phyloP scores from a whole-genome alignment of 2,888 invertebrate genomes.

The Pyrrhia umbra region DNA sequence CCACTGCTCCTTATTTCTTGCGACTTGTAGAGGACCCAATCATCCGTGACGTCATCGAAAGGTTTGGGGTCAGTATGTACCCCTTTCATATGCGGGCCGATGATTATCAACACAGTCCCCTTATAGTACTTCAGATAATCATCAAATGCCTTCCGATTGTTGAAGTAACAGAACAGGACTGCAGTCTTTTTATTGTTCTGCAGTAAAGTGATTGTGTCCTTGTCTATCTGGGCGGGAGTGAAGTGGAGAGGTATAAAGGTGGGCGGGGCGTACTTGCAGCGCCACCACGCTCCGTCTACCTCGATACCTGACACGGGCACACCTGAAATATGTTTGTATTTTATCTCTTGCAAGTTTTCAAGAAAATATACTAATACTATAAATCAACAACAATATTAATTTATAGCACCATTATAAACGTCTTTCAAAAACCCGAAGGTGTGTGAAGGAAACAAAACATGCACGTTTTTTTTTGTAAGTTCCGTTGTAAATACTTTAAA shows the following conservation, averaged over 20 bases:
- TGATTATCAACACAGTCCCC: conserved; percentile 93
- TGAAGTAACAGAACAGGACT: conserved; percentile 95
- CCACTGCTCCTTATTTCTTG: conserved; percentile 91
- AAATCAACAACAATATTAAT: not conserved
- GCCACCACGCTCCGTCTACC: conserved; percentile 95
- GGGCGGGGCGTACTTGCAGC: conserved; percentile 93
- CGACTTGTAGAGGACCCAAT: conserved; percentile 90
- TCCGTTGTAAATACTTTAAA: too few relatives aligned
- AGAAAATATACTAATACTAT: too few relatives aligned
- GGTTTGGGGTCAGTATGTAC: conserved; percentile 94
- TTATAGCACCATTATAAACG: not conserved
- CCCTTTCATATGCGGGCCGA: conserved; percentile 92
- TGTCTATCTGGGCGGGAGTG: conserved; percentile 80
- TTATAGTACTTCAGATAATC: conserved; percentile 91
- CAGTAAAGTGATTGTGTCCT: conserved; percentile 79
- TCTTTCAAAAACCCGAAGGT: not conserved
- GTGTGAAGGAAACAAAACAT: too few relatives aligned
- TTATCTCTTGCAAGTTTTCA: not conserved
- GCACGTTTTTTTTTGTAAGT: too few relatives aligned
- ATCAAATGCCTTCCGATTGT: conserved; percentile 92
- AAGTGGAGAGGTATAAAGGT: conserved; percentile 92
- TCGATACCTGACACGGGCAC: conserved; percentile 93
- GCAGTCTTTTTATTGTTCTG: conserved; percentile 85
- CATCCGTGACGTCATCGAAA: conserved; percentile 89
- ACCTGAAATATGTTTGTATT: conserved; percentile 79